Percentiles rank a stretch among this genome's conserved stretches.
Conservation (phyloP, 1,140 invertebrate genomes). For the Cherax destructor region DNA sequence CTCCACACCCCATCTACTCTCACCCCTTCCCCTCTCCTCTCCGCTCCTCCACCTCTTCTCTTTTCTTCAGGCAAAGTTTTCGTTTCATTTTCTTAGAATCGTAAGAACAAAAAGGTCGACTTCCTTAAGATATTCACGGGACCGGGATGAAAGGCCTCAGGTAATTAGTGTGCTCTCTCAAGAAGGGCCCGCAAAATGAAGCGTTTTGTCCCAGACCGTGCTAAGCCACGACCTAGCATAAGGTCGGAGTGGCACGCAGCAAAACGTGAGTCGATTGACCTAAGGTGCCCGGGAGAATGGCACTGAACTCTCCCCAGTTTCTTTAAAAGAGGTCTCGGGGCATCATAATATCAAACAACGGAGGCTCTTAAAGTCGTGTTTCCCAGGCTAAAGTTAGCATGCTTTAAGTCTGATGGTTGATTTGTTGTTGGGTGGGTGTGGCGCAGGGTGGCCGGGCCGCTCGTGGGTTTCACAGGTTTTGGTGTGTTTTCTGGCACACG, state of each 20-base stretch:
- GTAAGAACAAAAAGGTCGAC: conserved; percentile 69
- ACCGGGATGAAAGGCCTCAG: conserved; percentile 66
- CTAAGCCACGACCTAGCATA: conserved; percentile 39
- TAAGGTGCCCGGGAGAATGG: conserved; percentile 34
- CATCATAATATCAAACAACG: conserved; percentile 54
- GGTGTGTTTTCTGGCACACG: conserved; percentile 48
- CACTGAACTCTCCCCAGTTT: conserved; percentile 56
- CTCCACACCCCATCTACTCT: conserved; percentile 1
- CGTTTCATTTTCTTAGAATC: conserved; percentile 69
- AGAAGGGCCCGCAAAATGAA: conserved; percentile 65
- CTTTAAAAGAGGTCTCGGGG: conserved; percentile 44
- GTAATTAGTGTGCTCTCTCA: conserved; percentile 68
- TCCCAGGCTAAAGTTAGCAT: conserved; percentile 22
- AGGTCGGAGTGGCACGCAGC: conserved; percentile 16
- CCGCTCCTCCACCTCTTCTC: conserved; percentile 2
- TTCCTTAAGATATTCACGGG: conserved; percentile 70
- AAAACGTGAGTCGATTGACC: background rate
- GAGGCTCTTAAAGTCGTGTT: conserved; percentile 49
- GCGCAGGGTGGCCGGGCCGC: conserved; percentile 2
- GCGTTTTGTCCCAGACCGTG: conserved; percentile 47
- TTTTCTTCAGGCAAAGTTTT: conserved; percentile 57
- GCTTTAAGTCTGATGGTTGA: conserved; percentile 2
- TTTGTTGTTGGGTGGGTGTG: conserved; percentile 11
- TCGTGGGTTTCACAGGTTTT: conserved; percentile 60
- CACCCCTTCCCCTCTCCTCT: background rate